Conservation (phyloP, 2,113 vertebrate species). For the Pygoscelis adeliae region DNA sequence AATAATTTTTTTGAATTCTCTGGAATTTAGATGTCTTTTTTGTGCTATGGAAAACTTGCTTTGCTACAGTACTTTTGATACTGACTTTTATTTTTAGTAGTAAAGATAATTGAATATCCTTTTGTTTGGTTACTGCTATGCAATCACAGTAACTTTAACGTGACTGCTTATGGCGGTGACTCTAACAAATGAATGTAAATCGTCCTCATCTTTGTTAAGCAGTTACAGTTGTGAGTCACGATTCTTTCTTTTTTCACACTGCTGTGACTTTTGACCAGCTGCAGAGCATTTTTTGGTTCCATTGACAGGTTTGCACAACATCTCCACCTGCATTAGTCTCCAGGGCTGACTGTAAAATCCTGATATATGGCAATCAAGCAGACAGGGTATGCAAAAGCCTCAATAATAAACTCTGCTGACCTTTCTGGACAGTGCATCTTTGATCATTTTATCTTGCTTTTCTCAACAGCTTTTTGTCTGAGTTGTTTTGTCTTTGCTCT, state of each 20-base stretch:
- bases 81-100: not conserved
- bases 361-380: not conserved
- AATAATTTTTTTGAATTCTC: not conserved
- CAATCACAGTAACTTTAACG: not conserved
- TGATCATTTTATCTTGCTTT: conserved; percentile 52
- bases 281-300: not conserved
- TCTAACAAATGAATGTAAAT: not conserved
- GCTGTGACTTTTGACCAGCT: not conserved
- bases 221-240: not conserved
- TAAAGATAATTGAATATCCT: not conserved
- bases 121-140: not conserved
- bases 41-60: not conserved
- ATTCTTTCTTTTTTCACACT: not conserved
- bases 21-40: not conserved
- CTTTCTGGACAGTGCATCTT: not conserved
- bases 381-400: not conserved
- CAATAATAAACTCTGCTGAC: not conserved
- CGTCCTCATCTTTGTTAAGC: not conserved
- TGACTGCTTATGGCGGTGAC: not conserved
- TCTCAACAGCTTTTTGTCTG: conserved; percentile 12
- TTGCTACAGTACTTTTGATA: not conserved
- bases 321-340: not conserved
- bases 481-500: conserved; percentile 44
- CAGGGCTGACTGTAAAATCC: not conserved
- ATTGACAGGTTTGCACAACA: not conserved